Evolutionary conservation across 2,797 vertebrate genomes (phyloP), one percentile per base, ranked within the genome.

Genomic region (Pipistrellus pipistrellus): DNA sequence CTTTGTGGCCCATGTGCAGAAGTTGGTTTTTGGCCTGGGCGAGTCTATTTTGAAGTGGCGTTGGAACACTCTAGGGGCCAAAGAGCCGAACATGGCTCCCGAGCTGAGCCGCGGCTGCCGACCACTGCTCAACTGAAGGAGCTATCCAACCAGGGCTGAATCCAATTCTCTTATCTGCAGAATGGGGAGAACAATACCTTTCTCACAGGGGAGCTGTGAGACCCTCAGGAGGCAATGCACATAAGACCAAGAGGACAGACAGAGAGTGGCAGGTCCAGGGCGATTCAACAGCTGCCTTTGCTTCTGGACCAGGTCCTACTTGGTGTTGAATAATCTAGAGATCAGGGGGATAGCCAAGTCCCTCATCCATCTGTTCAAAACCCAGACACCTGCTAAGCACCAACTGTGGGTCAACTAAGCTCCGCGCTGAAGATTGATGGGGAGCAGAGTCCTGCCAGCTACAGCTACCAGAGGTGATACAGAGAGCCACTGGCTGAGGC

Each of bases 111-210:
- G 48, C 4, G 14, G 48, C 51, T 51, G 48, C 48, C 20, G 53
- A 55, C 53, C 20, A 55, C 53, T 55, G 53, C 8, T 55, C 20
- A 57, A 25, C 25, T 5, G 12, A 62, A 62, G 27, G 25, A 62
- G 27, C 57, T 62, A 62, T 62, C 25, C 59, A 62, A 62, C 59
- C 59, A 62, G 25, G 59, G 27, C 27, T 53, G 64, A 44, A 76
- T 13, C 73, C 62, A 62, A 30, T 76, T 72, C 93, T 77, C 78
- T 82, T 23, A 75, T n/a, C 35, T 86, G 78, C 18, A 73, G 88
- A 64, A 57, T 41, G 53, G 41, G 44, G 69, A 64, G 27, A 73
- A 69, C 10, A 51, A 35, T 3, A 32, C 3, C 8, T 4, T 77
- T 18, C 25, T 90, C 25, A 48, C 0, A 48, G 25, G 59, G 72